Evolutionary conservation across 2,113 vertebrate species (phyloP), one percentile per base, ranked within the genome.

Genomic region (Microtus pennsylvanicus): DNA sequence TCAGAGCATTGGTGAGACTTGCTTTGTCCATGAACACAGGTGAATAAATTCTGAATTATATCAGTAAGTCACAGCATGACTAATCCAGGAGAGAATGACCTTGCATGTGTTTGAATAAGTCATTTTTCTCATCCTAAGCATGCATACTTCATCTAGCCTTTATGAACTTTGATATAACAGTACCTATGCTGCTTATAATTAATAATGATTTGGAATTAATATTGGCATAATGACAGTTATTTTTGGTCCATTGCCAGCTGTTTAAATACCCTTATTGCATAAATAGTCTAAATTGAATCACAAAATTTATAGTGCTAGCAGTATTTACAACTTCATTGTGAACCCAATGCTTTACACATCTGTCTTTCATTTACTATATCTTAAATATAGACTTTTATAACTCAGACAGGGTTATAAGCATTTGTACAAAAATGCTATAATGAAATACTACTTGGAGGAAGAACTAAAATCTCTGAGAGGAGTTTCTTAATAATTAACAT

Each of bases 301-400:
- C 97, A 98, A 80, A 97, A 96, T 28, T 96, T 96, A 97, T 94
- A 96, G 95, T 98, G 98, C 98, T 97, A 97, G 96, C 96, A 98
- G 94, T 98, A 97, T 99, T 98, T 98, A 98, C 97, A 98, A 95
- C 97, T 98, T 98, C 97, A 98, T 98, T 98, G 97, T 98, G 96
- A 97, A 97, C 95, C 77, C 19, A 65, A 50, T 95, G 63, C 97
- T 98, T 98, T 96, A 97, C 98, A 98, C 98, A 99, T 98, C 98
- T 99, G 98, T 97, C 98, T 97, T 89, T 98, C 97, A 98, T 99
- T 99, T 98, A 96, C 82, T 97, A 0, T 97, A 97, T 98, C 98
- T 98, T 98, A 98, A 98, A 97, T 96, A 77, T 77, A 96, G 96
- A 92, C 91, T 97, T 98, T 98, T 97, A 96, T 94, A 96, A 95